Conservation (phyloP, 2,113 vertebrate species). For the Pedionomus torquatus region DNA sequence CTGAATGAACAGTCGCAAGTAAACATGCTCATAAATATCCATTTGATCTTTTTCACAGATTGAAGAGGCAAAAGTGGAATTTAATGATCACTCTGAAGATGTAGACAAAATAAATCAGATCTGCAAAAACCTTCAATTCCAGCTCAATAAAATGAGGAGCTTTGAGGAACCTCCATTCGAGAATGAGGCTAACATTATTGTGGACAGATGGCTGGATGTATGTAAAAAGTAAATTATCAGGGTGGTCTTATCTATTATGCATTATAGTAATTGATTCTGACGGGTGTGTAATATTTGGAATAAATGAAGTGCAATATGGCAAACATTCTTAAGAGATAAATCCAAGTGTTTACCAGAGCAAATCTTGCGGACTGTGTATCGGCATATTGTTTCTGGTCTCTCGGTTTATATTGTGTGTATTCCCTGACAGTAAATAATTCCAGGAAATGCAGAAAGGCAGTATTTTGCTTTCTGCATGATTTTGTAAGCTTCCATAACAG, state of each 20-base stretch:
- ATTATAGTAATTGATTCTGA: constrained; percentile 65
- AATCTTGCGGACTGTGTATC: background rate
- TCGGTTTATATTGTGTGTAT: background rate
- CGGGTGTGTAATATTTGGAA: constrained; percentile 4
- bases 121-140: constrained; percentile 89
- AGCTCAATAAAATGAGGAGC: constrained; percentile 90
- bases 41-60: constrained; percentile 75
- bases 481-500: background rate
- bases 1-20: background rate
- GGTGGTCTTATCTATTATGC: constrained; percentile 58
- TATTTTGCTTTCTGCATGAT: background rate
- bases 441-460: background rate
- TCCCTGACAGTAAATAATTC: background rate
- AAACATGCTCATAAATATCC: background rate
- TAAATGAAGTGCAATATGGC: constrained; percentile 42
- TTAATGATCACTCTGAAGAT: constrained; percentile 76
- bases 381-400: background rate
- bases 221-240: constrained; percentile 68
- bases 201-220: constrained; percentile 97
- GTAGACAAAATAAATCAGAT: constrained; percentile 88
- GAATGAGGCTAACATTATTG: constrained; percentile 86
- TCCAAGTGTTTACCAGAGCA: constrained; percentile 30
- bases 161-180: constrained; percentile 87
- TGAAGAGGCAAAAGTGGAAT: constrained; percentile 82
- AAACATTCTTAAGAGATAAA: constrained; percentile 23